These are phyloP conservation scores for Spialia ferax DNA, from an alignment of 2,888 invertebrate species.

Conservation along the genomic window DNA sequence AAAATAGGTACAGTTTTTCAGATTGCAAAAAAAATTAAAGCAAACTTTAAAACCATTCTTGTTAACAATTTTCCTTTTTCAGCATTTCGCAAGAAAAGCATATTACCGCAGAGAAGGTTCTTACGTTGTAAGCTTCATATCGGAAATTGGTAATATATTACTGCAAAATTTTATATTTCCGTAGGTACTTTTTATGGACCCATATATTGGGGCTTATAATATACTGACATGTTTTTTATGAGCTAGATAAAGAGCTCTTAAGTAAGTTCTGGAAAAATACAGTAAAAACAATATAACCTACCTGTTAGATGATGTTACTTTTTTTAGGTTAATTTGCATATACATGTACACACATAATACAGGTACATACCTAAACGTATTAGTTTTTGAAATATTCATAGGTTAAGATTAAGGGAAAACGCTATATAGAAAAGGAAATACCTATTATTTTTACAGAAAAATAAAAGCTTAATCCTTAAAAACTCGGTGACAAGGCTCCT, in stretches of 20 bases:
- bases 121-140: slow-evolving; percentile 57
- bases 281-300: no score
- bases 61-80: slow-evolving; percentile 16
- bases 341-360: no score
- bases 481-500: neutral
- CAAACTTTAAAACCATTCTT: neutral
- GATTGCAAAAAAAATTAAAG: no score
- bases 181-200: slow-evolving; percentile 75
- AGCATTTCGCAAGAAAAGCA: slow-evolving; percentile 24
- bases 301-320: no score
- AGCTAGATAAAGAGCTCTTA: slow-evolving; percentile 66
- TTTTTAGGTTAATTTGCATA: no score
- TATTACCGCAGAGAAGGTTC: slow-evolving; percentile 42
- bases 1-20: no score
- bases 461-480: neutral
- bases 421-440: no score
- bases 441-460: neutral
- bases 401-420: no score
- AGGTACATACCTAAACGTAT: no score
- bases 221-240: slow-evolving; percentile 73
- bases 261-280: slow-evolving; percentile 61
- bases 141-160: slow-evolving; percentile 75
- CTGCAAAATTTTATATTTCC: slow-evolving; percentile 72
- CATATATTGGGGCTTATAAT: slow-evolving; percentile 75
- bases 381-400: no score